Evolutionary conservation across 2,888 invertebrate genomes (phyloP).

Genomic region (Machimus atricapillus): DNA sequence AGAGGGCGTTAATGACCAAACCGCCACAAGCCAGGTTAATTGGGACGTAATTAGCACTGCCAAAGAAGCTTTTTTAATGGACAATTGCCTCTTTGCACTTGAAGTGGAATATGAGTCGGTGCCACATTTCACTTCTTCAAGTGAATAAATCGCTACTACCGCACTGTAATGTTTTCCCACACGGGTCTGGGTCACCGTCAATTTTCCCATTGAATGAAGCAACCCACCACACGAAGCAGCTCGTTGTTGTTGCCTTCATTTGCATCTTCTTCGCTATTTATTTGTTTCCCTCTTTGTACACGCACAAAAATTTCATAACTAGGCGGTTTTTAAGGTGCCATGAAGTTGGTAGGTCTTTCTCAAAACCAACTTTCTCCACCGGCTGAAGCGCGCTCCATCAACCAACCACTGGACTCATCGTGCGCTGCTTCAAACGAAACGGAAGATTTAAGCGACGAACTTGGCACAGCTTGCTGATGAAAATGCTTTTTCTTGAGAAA

Average conservation of each 20-base stretch:
- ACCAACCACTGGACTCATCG: neutral
- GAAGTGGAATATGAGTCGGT: neutral
- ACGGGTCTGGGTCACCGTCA: neutral
- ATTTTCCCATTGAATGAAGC: neutral
- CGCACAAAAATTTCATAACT: conserved; percentile 17
- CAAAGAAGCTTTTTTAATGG: neutral
- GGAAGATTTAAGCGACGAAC: conserved; percentile 26
- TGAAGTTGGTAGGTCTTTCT: neutral
- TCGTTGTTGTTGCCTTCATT: neutral
- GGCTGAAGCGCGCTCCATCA: neutral
- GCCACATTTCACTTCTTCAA: conserved; percentile 5
- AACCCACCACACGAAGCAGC: neutral
- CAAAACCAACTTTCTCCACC: conserved; percentile 5
- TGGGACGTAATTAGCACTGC: neutral
- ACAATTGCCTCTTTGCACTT: neutral
- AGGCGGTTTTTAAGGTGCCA: neutral
- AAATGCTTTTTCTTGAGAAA: neutral
- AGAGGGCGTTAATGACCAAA: neutral
- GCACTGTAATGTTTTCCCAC: neutral
- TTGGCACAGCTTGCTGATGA: neutral
- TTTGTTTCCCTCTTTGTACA: neutral
- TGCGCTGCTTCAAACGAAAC: neutral
- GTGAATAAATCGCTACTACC: neutral
- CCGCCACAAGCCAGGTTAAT: neutral
- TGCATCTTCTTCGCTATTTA: neutral